Evolutionary conservation across 2,797 vertebrate species (phyloP).

Genomic region (Gallirallus australis): DNA sequence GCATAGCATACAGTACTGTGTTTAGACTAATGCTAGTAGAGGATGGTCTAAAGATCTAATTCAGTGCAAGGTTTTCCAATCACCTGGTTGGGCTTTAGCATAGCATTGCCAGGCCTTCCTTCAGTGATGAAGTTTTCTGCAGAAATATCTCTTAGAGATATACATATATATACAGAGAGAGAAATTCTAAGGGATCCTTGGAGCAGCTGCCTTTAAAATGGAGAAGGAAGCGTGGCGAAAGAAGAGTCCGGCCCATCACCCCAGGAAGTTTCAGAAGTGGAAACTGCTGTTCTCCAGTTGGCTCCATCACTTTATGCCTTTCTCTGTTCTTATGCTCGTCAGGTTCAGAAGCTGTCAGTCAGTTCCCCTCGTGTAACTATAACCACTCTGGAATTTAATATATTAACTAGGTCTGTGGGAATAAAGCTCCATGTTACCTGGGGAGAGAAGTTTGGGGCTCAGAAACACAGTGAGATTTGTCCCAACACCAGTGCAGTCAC

Average conservation of each 20-base stretch:
- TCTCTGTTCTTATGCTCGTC: background rate
- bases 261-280: background rate
- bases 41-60: background rate
- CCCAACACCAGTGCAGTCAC: background rate
- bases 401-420: background rate
- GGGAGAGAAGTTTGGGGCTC: background rate
- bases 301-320: background rate
- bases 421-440: background rate
- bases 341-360: background rate
- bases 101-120: background rate
- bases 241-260: background rate
- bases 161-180: background rate
- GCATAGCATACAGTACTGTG: fast-evolving
- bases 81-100: background rate
- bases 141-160: background rate
- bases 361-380: background rate
- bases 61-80: background rate
- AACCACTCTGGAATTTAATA: background rate
- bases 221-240: background rate
- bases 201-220: background rate
- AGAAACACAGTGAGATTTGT: background rate
- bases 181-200: background rate
- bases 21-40: background rate
- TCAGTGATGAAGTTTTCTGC: background rate
- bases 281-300: background rate